Base-by-base conservation (phyloP, 2,888 invertebrate species). In the Zygaena filipendulae region DNA sequence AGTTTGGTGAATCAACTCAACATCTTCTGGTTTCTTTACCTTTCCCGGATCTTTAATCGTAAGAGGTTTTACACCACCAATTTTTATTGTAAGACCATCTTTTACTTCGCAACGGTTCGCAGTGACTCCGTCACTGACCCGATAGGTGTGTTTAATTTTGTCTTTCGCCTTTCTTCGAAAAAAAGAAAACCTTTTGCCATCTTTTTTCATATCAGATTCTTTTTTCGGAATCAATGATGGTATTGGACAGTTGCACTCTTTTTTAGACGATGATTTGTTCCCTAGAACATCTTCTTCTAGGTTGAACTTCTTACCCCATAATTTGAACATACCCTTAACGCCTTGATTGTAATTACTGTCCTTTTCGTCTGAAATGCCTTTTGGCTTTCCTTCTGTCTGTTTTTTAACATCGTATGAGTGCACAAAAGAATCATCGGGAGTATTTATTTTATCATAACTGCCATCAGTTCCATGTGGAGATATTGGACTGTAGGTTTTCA, bases 291-390 rank as follows among this genome's bases (percentile, higher is more conserved):
- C 51, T n/a, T 64, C 62, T 20, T 68, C 67, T 4, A 66, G 49
- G 38, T 70, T 56, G 13, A 68, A 63, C 39, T 63, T 70, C 30
- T 64, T 66, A 0, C 67, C 62, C 71, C 70, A 71, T 19, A 69
- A 36, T 34, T 67, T 68, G 30, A 72, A 71, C 69, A 69, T 71
- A 2, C 59, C 62, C 46, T 59, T 60, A 2, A 61, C 68, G 3
- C 58, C 56, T 38, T 62, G 60, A n/a, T n/a, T n/a, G 9, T 39
- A 39, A 12, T 63, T 61, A 26, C 48, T 52, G 4, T 59, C 59
- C 0, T 49, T 40, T 10, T 47, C 39, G 21, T 42, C 47, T 3
- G 35, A 38, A 7, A 47, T 40, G 48, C 47, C 50, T 16, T 52
- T 43, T 1, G 32, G 8, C 11, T 39, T 48, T n/a, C 37, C 36